phyloP scores from a whole-genome alignment of 2,888 invertebrate species.

The Polydesmus complanatus region DNA sequence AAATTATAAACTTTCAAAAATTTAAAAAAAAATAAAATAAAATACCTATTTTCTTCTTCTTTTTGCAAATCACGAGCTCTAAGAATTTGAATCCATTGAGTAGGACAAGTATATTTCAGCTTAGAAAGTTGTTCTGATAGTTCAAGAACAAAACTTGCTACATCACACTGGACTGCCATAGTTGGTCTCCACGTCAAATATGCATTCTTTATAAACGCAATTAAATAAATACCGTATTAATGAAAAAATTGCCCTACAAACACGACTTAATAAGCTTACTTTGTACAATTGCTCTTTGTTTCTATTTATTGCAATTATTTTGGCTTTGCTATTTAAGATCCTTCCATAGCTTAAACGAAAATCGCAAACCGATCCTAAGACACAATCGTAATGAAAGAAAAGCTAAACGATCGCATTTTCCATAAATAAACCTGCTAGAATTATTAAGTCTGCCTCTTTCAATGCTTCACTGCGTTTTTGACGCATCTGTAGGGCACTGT shows the following conservation, averaged over 20 bases:
- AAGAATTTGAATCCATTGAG: constrained; percentile 37
- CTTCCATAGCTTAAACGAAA: constrained; percentile 44
- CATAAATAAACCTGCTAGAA: constrained; percentile 36
- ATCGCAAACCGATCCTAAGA: constrained; percentile 41
- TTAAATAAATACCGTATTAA: no score
- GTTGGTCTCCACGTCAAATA: constrained; percentile 45
- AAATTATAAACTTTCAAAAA: neutral
- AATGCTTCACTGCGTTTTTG: constrained; percentile 42
- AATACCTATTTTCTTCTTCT: constrained; percentile 35
- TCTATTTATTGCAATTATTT: constrained; percentile 43
- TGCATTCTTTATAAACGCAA: no score
- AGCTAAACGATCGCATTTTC: neutral
- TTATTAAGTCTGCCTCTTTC: constrained; percentile 44
- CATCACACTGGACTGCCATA: constrained; percentile 39
- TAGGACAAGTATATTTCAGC: constrained; percentile 22
- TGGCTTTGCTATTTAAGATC: constrained; percentile 37
- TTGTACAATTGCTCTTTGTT: constrained; percentile 38
- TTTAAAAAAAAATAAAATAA: neutral
- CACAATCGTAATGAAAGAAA: neutral
- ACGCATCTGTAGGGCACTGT: constrained; percentile 38
- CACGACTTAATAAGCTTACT: constrained; percentile 30
- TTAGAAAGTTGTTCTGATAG: constrained; percentile 28
- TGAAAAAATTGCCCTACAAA: constrained; percentile 15
- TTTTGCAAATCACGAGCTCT: constrained; percentile 36
- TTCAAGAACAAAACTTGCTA: constrained; percentile 36